phyloP scores from a whole-genome alignment of 2,797 vertebrate genomes.

The Euphonia xanthogaster region DNA sequence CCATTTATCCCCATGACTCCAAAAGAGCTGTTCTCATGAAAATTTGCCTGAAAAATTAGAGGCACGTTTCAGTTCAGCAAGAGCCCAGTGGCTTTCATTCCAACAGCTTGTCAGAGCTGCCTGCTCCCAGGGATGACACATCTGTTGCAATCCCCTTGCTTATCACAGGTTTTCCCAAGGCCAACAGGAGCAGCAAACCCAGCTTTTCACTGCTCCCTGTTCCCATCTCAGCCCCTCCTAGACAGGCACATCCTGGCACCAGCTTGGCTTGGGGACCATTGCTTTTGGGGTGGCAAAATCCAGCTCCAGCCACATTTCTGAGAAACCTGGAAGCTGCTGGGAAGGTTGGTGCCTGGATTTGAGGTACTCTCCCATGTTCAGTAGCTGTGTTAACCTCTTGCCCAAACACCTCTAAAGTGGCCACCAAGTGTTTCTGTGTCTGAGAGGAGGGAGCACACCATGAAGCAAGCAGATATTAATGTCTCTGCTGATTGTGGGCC shows the following conservation, averaged over 20 bases:
- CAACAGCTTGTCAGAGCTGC: background rate
- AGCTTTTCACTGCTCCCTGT: background rate
- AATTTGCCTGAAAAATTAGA: background rate
- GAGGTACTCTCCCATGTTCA: fast-evolving
- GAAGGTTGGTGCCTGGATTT: background rate
- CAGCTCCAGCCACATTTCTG: background rate
- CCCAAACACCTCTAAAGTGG: background rate
- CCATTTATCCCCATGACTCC: background rate
- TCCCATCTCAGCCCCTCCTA: background rate
- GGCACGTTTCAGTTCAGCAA: background rate
- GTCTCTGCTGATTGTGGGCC: background rate
- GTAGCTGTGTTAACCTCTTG: background rate
- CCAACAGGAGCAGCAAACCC: background rate
- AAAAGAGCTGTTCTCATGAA: background rate
- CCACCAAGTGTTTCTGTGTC: background rate
- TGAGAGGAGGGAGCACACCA: background rate
- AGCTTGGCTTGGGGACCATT: background rate
- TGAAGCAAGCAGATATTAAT: background rate
- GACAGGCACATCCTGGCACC: background rate
- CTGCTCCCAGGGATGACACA: background rate
- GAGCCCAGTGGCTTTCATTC: background rate
- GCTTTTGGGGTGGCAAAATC: background rate
- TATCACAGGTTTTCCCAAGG: background rate
- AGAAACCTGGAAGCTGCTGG: background rate
- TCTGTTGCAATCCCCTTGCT: background rate